Conservation (phyloP, 2,797 vertebrate genomes). For the Lepus oiostolus region DNA sequence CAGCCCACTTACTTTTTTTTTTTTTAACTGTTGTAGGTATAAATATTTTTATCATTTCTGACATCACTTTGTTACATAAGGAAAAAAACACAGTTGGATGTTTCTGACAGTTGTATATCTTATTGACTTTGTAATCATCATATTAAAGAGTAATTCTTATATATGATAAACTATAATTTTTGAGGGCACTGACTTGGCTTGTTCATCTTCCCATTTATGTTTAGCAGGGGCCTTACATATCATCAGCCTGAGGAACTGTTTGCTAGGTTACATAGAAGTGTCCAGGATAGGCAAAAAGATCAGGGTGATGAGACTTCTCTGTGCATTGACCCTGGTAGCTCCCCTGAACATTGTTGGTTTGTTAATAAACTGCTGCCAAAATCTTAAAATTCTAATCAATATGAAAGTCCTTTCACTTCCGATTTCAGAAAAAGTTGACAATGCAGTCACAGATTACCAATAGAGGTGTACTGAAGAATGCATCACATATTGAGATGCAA, state of each 20-base stretch:
- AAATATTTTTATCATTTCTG: slow-evolving; percentile 27
- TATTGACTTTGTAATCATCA: not conserved
- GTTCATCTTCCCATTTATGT: not conserved
- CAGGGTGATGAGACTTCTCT: not conserved
- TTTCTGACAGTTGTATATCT: not conserved
- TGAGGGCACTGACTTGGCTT: not conserved
- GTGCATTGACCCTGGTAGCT: not conserved
- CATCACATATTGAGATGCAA: not conserved
- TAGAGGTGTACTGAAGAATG: not conserved
- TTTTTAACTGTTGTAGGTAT: not conserved
- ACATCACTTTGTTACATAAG: not conserved
- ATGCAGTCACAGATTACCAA: not conserved
- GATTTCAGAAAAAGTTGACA: slow-evolving; percentile 53
- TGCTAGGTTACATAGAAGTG: not conserved
- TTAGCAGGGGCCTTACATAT: not conserved
- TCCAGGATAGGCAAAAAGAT: not conserved
- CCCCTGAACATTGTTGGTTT: not conserved
- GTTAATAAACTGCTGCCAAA: not conserved
- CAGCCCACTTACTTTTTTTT: too few relatives aligned
- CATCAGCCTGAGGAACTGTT: not conserved
- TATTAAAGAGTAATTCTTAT: slow-evolving; percentile 19
- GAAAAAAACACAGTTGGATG: not conserved
- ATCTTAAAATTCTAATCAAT: slow-evolving; percentile 5
- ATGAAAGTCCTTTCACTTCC: not conserved
- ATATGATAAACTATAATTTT: not conserved